A percentile compares a stretch with the other conserved stretches of the same genome.
Evolutionary conservation across 1,140 invertebrate species (phyloP).

Genomic region (Drosophila nannoptera): DNA sequence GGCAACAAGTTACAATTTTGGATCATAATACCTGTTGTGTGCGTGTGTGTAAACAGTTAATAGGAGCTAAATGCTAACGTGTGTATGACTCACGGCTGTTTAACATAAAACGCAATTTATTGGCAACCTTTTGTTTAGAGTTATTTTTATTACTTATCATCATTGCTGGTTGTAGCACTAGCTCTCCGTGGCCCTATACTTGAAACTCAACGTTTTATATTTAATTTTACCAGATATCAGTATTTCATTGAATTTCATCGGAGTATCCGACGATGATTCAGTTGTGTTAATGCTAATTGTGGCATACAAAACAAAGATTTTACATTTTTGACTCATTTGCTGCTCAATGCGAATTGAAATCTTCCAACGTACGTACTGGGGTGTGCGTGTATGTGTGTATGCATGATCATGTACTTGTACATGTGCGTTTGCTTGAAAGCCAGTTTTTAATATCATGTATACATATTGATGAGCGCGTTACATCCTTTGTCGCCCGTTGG

Average conservation of each 20-base stretch:
- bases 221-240: too few species aligned
- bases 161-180: neutral
- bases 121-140: conserved; percentile 15
- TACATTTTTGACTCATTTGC: conserved; percentile 3
- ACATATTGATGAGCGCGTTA: conserved; percentile 14
- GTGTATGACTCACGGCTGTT: conserved; percentile 26
- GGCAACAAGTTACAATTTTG: conserved; percentile 41
- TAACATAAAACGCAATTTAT: conserved; percentile 29
- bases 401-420: too few species aligned
- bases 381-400: neutral
- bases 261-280: conserved; percentile 6
- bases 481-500: conserved; percentile 9
- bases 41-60: conserved; percentile 3
- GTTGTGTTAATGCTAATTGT: conserved; percentile 13
- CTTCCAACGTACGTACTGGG: neutral
- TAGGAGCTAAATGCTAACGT: neutral
- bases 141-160: conserved; percentile 24
- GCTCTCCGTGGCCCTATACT: conserved; percentile 1
- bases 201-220: neutral
- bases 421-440: neutral
- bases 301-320: conserved; percentile 2
- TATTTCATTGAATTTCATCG: too few species aligned
- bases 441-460: neutral
- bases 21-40: conserved; percentile 6
- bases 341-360: conserved; percentile 6